These are phyloP conservation scores for Enhydra lutris DNA, from an alignment of 2,113 vertebrate genomes.

Conservation along the genomic window DNA sequence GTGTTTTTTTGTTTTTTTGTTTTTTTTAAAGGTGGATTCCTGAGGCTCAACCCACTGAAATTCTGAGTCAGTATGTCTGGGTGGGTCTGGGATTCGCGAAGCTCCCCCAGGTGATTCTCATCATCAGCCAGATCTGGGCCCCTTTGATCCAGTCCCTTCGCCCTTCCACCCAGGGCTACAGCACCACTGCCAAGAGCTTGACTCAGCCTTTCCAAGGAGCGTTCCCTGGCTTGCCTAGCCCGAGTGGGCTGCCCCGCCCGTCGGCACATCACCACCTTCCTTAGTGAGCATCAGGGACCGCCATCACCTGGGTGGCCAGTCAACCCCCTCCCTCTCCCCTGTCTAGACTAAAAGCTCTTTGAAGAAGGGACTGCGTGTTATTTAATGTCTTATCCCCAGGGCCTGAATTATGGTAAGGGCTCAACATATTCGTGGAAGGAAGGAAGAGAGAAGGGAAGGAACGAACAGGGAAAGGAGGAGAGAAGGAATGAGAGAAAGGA, in stretches of 20 bases:
- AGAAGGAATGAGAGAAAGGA: background rate
- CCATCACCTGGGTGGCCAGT: background rate
- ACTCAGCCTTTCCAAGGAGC: conserved; percentile 52
- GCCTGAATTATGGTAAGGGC: background rate
- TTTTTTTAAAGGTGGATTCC: background rate
- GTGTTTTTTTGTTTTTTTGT: background rate
- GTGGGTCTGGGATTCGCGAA: background rate
- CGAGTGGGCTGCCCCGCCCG: background rate
- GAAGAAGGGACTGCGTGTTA: background rate
- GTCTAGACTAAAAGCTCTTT: background rate
- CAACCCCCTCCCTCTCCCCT: background rate
- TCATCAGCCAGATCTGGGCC: background rate
- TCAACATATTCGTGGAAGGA: background rate
- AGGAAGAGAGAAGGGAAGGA: background rate
- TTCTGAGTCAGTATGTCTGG: background rate
- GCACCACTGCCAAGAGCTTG: background rate
- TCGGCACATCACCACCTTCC: background rate
- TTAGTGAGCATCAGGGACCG: accelerated
- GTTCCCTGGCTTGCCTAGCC: background rate
- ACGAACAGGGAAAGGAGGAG: background rate
- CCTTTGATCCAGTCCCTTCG: background rate
- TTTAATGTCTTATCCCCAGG: background rate
- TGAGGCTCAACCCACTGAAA: background rate
- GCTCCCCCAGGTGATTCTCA: conserved; percentile 10
- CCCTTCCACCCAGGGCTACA: background rate